A percentile compares a stretch with the other conserved stretches of the same genome.
phyloP scores from a whole-genome alignment of 2,113 vertebrate genomes.

The Alethe diademata region DNA sequence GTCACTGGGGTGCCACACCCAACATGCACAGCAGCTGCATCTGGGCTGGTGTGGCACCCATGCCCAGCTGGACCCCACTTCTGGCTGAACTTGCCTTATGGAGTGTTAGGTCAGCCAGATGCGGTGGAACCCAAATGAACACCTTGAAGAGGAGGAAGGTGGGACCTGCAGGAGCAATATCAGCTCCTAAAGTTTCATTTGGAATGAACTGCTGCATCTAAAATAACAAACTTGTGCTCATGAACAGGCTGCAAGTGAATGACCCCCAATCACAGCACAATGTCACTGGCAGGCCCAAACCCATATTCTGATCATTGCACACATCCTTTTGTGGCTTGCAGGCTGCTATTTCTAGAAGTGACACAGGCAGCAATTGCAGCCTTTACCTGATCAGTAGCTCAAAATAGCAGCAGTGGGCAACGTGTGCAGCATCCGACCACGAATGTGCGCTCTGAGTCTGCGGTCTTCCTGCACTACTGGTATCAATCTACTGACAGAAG shows the following conservation, averaged over 20 bases:
- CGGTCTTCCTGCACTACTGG: neutral
- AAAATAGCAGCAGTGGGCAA: neutral
- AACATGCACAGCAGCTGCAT: accelerated
- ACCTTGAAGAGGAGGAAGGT: neutral
- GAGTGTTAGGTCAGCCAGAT: neutral
- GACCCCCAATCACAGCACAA: neutral
- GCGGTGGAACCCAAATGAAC: accelerated
- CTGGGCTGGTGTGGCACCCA: neutral
- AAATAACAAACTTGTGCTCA: neutral
- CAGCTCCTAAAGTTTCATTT: neutral
- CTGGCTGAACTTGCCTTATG: accelerated
- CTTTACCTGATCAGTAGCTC: neutral
- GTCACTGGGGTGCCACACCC: neutral
- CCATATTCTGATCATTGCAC: neutral
- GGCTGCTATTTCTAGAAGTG: neutral
- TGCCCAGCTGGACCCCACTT: neutral
- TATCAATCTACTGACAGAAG: neutral
- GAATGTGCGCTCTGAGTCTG: accelerated
- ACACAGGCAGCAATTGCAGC: neutral
- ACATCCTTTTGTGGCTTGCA: neutral
- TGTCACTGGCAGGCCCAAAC: neutral
- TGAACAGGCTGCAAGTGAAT: neutral
- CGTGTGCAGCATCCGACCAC: accelerated
- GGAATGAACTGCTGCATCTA: neutral
- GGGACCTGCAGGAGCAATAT: neutral